Percentiles rank a stretch among this genome's conserved stretches.
Evolutionary conservation across 2,797 vertebrate species (phyloP).

Genomic region (Galagoides demidoff): DNA sequence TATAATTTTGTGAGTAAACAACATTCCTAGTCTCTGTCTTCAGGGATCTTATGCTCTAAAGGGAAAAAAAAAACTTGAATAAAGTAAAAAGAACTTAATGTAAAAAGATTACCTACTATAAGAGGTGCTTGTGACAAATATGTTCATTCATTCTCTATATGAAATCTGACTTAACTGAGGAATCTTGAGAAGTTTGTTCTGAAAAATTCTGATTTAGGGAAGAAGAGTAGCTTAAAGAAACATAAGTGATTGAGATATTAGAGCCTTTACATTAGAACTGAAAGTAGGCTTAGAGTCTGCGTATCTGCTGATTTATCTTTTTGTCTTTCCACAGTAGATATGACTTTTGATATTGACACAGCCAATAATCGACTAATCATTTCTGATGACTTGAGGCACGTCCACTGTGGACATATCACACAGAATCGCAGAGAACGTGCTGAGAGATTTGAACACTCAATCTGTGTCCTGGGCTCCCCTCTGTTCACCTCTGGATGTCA

Average conservation of each 20-base stretch:
- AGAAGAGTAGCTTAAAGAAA: too few relatives aligned
- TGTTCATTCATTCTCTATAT: background rate
- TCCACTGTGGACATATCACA: background rate
- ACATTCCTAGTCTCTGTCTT: background rate
- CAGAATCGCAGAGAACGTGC: background rate
- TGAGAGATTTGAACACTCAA: background rate
- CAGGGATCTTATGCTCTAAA: background rate
- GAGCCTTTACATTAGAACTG: too few relatives aligned
- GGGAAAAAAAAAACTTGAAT: background rate
- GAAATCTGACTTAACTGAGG: background rate
- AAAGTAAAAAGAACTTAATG: background rate
- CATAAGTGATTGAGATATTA: too few relatives aligned
- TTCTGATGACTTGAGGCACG: background rate
- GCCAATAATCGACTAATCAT: background rate
- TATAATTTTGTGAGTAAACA: background rate
- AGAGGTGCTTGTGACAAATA: background rate
- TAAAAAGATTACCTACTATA: background rate
- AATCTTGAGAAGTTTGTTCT: background rate
- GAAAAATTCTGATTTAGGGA: too few relatives aligned
- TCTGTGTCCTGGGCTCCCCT: background rate
- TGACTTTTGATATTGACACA: background rate
- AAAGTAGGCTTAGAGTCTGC: too few relatives aligned
- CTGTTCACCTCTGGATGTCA: background rate
- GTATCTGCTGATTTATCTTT: background rate
- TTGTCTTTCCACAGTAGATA: background rate